Percentiles rank a stretch among this genome's conserved stretches.
These are phyloP conservation scores for Cichlasoma orientale DNA, from an alignment of 2,797 vertebrate species.

Conservation along the genomic window DNA sequence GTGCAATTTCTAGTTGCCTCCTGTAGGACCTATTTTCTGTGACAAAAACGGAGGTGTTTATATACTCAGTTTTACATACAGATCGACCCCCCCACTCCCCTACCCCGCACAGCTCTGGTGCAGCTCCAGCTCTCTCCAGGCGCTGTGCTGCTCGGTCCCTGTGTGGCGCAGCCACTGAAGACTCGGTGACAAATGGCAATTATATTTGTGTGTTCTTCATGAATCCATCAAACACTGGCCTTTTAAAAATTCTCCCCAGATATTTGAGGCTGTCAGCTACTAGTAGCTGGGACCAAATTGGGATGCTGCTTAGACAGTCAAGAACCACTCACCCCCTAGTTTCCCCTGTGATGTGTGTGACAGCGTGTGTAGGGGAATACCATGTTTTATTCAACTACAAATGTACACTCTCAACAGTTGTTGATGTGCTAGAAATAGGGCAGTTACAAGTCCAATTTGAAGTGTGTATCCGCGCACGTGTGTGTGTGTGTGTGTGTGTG, in stretches of 20 bases:
- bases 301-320: conserved; percentile 86
- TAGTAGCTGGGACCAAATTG: conserved; percentile 85
- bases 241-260: conserved; percentile 89
- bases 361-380: conserved; percentile 85
- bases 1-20: conserved; percentile 81
- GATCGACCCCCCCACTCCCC: conserved; percentile 59
- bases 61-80: conserved; percentile 81
- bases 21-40: conserved; percentile 83
- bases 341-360: conserved; percentile 86
- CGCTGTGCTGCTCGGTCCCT: conserved; percentile 68
- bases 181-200: conserved; percentile 89
- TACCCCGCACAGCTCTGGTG: conserved; percentile 30
- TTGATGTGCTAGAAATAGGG: conserved; percentile 83
- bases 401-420: conserved; percentile 87
- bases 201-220: conserved; percentile 90
- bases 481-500: conserved; percentile 1
- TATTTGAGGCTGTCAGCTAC: conserved; percentile 85
- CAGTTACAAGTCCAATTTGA: conserved; percentile 83
- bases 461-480: conserved; percentile 25
- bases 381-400: conserved; percentile 89
- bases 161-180: conserved; percentile 79
- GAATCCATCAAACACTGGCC: conserved; percentile 89
- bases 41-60: conserved; percentile 80
- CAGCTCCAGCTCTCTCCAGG: conserved; percentile 68
- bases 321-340: conserved; percentile 82